phyloP scores from a whole-genome alignment of 1,140 invertebrate genomes.

The Trichoplusia ni region DNA sequence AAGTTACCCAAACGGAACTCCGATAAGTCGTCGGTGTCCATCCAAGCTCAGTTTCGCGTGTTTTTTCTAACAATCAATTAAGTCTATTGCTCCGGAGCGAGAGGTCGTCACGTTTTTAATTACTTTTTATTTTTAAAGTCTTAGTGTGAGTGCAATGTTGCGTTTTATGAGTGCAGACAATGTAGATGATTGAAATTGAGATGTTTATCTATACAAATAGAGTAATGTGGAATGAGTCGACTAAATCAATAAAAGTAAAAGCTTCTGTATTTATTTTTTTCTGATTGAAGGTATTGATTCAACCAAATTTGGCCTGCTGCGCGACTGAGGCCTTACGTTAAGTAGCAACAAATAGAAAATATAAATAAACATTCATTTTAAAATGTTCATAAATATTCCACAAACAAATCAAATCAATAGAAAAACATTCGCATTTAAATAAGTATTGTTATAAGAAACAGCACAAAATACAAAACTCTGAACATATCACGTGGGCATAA shows the following conservation, averaged over 20 bases:
- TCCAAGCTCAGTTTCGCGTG: slow-evolving; percentile 13
- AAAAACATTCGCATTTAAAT: too few relatives aligned
- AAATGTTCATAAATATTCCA: too few relatives aligned
- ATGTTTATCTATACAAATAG: slow-evolving; percentile 10
- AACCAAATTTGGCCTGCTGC: too few relatives aligned
- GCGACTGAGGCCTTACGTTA: too few relatives aligned
- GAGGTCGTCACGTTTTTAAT: slow-evolving; percentile 49
- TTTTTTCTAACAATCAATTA: slow-evolving; percentile 50
- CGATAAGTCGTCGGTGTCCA: slow-evolving; percentile 23
- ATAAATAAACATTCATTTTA: too few relatives aligned
- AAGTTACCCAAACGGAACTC: neutral
- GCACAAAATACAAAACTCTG: neutral
- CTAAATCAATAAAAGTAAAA: neutral
- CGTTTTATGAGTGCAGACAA: slow-evolving; percentile 14
- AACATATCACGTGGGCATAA: slow-evolving; percentile 9
- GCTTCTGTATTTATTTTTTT: neutral
- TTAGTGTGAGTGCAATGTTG: slow-evolving; percentile 19
- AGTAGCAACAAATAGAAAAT: too few relatives aligned
- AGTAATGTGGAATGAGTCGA: neutral
- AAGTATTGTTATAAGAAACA: neutral
- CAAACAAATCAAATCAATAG: too few relatives aligned
- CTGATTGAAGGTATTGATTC: too few relatives aligned
- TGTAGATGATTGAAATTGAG: slow-evolving; percentile 22
- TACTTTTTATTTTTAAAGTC: slow-evolving; percentile 40
- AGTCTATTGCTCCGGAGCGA: slow-evolving; percentile 37